Percentiles rank a stretch among this genome's conserved stretches.
phyloP scores from a whole-genome alignment of 30 jellyfish, hydroid and myxozoan genomes.

The Aurelia sp. region DNA sequence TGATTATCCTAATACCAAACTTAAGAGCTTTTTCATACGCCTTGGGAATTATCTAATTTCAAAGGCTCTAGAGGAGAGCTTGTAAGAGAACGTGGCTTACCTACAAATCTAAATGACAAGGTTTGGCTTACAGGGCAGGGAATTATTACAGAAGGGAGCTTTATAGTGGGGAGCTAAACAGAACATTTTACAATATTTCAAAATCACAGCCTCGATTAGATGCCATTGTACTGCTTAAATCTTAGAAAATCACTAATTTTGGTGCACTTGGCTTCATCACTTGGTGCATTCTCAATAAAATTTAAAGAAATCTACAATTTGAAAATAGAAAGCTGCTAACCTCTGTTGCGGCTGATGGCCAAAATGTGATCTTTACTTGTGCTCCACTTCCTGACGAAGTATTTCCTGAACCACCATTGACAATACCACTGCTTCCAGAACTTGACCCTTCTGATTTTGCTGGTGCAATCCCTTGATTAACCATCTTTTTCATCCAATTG shows the following conservation, averaged over 20 bases:
- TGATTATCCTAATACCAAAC: not conserved
- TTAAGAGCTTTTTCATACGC: no score
- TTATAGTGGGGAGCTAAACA: no score
- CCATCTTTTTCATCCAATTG: no score
- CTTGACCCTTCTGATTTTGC: not conserved
- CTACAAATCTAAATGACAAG: no score
- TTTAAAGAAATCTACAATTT: not conserved
- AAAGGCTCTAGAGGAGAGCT: no score
- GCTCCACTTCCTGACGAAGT: not conserved
- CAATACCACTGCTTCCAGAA: not conserved
- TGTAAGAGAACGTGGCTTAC: no score
- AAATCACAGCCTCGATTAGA: not conserved
- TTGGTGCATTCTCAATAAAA: not conserved
- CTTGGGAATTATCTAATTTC: no score
- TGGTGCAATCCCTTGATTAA: no score
- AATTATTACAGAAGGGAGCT: no score
- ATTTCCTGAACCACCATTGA: not conserved
- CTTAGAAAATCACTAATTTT: not conserved
- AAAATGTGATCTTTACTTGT: constrained; percentile 24
- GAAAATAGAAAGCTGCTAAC: not conserved
- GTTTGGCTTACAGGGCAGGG: no score
- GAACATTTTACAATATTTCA: not conserved
- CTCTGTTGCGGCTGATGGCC: constrained; percentile 42
- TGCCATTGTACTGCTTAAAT: not conserved
- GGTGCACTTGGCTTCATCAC: not conserved